Conservation (phyloP, 2,113 vertebrate genomes). For the Aldabrachelys gigantea region DNA sequence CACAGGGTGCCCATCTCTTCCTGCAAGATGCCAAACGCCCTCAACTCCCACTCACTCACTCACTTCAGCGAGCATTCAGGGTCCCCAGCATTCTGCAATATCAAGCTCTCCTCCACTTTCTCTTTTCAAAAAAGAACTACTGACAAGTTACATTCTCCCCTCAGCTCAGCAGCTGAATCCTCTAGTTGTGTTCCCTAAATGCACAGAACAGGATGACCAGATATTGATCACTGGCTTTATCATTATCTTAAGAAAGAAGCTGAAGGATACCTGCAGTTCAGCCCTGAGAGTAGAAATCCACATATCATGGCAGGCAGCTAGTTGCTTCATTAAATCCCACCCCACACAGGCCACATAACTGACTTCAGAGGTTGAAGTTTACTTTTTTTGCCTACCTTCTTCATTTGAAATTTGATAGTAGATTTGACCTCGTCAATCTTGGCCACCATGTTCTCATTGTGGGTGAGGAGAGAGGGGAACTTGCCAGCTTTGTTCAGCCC, state of each 20-base stretch:
- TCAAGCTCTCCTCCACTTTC: not conserved
- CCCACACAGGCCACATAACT: rapidly evolving
- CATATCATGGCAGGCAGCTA: rapidly evolving
- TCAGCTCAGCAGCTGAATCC: rapidly evolving
- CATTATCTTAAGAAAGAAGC: rapidly evolving
- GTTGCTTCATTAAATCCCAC: not conserved
- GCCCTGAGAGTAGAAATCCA: not conserved
- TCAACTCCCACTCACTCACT: not conserved
- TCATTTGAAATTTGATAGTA: constrained; percentile 99
- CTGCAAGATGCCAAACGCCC: not conserved
- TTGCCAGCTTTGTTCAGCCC: constrained; percentile 98
- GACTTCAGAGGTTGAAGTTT: not conserved
- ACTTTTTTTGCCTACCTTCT: constrained; percentile 84
- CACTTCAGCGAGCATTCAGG: not conserved
- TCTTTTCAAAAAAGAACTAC: not conserved
- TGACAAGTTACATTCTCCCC: not conserved
- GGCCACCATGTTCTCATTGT: constrained; percentile 96
- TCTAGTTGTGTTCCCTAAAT: rapidly evolving
- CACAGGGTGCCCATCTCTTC: rapidly evolving
- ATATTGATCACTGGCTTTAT: rapidly evolving
- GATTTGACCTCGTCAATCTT: constrained; percentile 98
- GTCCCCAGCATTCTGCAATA: not conserved
- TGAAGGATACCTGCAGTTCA: constrained; percentile 39
- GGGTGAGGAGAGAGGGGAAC: constrained; percentile 96
- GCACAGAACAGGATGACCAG: not conserved